Percentiles rank a stretch among this genome's conserved stretches.
phyloP scores from a whole-genome alignment of 2,888 invertebrate genomes.

The Gibbula magus region DNA sequence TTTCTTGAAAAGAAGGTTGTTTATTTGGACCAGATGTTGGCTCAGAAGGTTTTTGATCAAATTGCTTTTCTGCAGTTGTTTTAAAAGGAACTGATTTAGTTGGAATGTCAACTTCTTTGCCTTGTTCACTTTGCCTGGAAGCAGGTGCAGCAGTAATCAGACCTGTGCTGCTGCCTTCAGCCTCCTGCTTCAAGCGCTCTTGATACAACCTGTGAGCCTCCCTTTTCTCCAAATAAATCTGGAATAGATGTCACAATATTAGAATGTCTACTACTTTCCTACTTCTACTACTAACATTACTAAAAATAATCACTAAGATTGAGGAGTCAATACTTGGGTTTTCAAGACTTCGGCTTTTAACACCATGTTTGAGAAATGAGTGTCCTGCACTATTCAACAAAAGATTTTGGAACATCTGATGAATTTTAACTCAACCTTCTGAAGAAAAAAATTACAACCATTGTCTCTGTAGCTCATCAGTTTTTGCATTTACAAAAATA shows the following conservation, averaged over 20 bases:
- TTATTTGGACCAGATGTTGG: not conserved
- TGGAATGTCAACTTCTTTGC: not conserved
- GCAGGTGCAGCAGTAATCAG: not conserved
- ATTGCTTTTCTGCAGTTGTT: not conserved
- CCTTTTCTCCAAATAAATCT: slow-evolving; percentile 59
- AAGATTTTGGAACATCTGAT: no score
- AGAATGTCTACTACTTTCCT: not conserved
- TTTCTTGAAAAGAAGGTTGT: slow-evolving; percentile 33
- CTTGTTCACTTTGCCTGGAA: not conserved
- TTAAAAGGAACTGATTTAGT: not conserved
- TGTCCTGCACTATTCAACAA: no score
- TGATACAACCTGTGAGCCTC: slow-evolving; percentile 47
- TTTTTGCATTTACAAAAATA: no score
- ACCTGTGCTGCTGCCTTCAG: not conserved
- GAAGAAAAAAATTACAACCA: no score
- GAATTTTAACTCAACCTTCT: no score
- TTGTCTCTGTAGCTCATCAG: no score
- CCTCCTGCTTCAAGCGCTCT: slow-evolving; percentile 15
- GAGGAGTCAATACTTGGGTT: no score
- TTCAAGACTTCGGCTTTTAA: no score
- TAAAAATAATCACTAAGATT: no score
- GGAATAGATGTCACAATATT: slow-evolving; percentile 9
- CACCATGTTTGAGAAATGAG: no score
- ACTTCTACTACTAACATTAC: no score
- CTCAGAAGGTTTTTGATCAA: not conserved